Base-by-base conservation (phyloP, 2,888 invertebrate genomes). In the Nemapogon koenigi region DNA sequence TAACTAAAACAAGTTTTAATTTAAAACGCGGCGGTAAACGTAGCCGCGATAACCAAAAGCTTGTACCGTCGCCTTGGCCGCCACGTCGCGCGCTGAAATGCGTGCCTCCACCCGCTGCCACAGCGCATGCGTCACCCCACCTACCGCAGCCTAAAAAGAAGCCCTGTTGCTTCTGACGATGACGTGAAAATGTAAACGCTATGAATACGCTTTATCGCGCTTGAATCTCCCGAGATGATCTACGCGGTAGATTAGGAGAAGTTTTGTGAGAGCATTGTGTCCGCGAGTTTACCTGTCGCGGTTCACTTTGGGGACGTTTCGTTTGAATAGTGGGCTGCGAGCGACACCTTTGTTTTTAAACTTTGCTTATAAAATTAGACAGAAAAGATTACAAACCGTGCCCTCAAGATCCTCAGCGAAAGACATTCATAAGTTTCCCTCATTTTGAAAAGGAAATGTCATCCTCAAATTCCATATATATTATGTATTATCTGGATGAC, bases 121-220 rank as follows among this genome's bases (percentile, higher is more conserved):
- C 16, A 47, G 57, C 72, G 72, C 72, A 63, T 62, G 71, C 58
- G 62, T 59, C 47, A 46, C 51, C 47, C 60, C 62, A 56, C 66
- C 67, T 68, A 65, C 68, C 57, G 61, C 60, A 54, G 68, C 65
- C 76, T 73, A 25, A 37, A 37, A 27, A 27, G 18, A 37, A 26
- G 69, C 65, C 76, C 75, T 76, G 76, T 78, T 78, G 76, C 75
- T 71, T 76, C 72, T 68, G 67, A 69, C 70, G 62, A 57, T 55
- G 55, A 70, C 58, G 64, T 68, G 71, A 66, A 64, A 69, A 66
- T 64, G 62, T 62, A 63, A 70, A 67, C 63, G 68, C 63, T 58
- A 71, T 71, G 73, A 75, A 73, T 72, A 72, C 69, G 66, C 55
- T 64, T 69, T 68, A 72, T 69, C 67, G 64, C 57, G 58, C 54